Conservation (phyloP, 2,113 vertebrate genomes). For the Tragulus kanchil region DNA sequence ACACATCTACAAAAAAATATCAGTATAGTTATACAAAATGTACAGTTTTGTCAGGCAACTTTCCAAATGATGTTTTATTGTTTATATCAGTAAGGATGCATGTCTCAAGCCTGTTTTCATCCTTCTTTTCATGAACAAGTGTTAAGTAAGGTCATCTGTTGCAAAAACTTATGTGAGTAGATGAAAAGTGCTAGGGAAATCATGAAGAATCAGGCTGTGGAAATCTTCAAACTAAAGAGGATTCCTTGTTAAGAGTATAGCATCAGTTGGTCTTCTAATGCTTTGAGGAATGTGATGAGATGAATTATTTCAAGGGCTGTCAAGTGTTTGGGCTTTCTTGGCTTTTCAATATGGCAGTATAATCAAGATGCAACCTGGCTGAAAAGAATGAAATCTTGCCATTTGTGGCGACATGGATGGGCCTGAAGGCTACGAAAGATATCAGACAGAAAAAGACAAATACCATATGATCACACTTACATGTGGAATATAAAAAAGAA, state of each 20-base stretch:
- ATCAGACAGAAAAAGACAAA: not conserved
- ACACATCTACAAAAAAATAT: not conserved
- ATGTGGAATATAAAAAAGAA: not conserved
- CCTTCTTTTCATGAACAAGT: not conserved
- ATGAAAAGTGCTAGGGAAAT: not conserved
- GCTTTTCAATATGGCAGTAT: not conserved
- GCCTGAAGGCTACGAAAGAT: not conserved
- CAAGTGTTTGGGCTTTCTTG: not conserved
- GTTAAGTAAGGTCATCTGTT: not conserved
- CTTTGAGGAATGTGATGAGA: not conserved
- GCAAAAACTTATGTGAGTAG: not conserved
- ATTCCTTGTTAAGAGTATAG: not conserved
- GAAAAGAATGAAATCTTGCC: not conserved
- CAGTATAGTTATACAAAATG: not conserved
- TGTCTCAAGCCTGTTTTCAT: not conserved
- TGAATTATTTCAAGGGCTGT: not conserved
- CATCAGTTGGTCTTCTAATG: not conserved
- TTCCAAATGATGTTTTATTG: constrained; percentile 18
- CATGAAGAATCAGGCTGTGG: not conserved
- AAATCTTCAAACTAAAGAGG: not conserved
- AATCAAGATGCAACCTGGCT: not conserved
- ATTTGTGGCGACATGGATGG: not conserved
- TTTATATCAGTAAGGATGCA: not conserved
- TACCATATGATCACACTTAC: not conserved
- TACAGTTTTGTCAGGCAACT: not conserved